phyloP scores from a whole-genome alignment of 2,113 vertebrate genomes.

The Mesitornis unicolor region DNA sequence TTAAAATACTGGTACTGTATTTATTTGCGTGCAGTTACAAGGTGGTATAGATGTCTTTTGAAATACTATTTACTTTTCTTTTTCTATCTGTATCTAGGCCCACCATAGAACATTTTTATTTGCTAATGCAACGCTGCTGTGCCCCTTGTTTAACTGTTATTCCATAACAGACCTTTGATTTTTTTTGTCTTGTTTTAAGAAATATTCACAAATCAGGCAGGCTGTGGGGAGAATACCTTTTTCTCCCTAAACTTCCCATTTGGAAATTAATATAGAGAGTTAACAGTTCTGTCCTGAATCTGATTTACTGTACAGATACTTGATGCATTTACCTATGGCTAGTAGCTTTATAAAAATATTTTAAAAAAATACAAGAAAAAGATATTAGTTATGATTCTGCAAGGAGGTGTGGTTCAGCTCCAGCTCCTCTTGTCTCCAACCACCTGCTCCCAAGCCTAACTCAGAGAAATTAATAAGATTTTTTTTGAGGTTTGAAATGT shows the following conservation, averaged over 20 bases:
- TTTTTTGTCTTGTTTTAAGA: not conserved
- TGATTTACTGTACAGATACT: not conserved
- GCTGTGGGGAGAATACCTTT: not conserved
- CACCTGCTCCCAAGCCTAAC: not conserved
- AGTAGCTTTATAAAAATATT: not conserved
- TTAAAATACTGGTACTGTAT: not conserved
- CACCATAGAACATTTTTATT: not conserved
- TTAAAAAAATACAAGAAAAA: not conserved
- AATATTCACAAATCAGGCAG: not conserved
- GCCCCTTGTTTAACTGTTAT: not conserved
- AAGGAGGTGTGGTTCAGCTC: not conserved
- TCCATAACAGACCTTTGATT: not conserved
- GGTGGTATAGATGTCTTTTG: not conserved
- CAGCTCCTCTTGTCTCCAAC: not conserved
- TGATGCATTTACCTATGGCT: not conserved
- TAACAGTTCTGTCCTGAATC: not conserved
- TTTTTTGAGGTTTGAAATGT: not conserved
- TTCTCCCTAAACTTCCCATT: fast-evolving
- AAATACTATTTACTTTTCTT: not conserved
- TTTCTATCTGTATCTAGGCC: not conserved
- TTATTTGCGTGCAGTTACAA: not conserved
- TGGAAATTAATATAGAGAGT: not conserved
- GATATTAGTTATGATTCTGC: not conserved
- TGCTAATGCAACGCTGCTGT: not conserved
- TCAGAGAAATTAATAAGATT: not conserved